Base-by-base conservation (phyloP, 2,888 invertebrate genomes). In the Keiferia lycopersicella region DNA sequence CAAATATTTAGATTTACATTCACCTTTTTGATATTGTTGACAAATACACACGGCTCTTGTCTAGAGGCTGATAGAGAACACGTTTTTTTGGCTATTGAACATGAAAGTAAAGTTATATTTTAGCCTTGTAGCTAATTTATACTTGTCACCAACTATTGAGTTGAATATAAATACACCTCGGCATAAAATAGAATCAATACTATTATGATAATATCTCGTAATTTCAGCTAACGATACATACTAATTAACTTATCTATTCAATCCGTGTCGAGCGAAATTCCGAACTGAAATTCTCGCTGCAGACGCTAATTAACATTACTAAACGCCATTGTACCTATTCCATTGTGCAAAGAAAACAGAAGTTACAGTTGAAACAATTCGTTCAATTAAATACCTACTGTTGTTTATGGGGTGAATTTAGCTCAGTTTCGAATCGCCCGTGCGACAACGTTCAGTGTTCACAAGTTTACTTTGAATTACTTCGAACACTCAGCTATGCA, bases 1-100 rank as follows among this genome's bases (percentile, higher is more conserved):
- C 45, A 61, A 61, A 61, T 61, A 50, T 50, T 16, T 50, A 22
- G 61, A 61, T 61, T 50, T 61, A 50, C 20, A 20, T 38, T 59
- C 59, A 41, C 58, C 4, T 14, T 1, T n/a, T 60, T 22, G 26
- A 60, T 61, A 48, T 61, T 61, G 61, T 30, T 61, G 48, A 26
- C 30, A 16, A n/a, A n/a, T 61, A 61, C 26, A 48, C 48, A 30
- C 30, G 41, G 7, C 26, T 60, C 10, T 20, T 59, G 12, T 39
- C 39, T 2, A 34, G 51, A 1, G 7, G 14, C 30, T 58, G 57
- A 12, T 53, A 20, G 26, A 53, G 10, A 6, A 20, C 7, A 12
- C 10, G 22, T 53, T 53, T 20, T 48, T n/a, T 18, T 4, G 48
- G 16, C 18, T n/a, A n/a, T 18, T 39, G n/a, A n/a, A n/a, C n/a